phyloP scores from a whole-genome alignment of 2,113 vertebrate species.

The Illadopsis cleaveri region DNA sequence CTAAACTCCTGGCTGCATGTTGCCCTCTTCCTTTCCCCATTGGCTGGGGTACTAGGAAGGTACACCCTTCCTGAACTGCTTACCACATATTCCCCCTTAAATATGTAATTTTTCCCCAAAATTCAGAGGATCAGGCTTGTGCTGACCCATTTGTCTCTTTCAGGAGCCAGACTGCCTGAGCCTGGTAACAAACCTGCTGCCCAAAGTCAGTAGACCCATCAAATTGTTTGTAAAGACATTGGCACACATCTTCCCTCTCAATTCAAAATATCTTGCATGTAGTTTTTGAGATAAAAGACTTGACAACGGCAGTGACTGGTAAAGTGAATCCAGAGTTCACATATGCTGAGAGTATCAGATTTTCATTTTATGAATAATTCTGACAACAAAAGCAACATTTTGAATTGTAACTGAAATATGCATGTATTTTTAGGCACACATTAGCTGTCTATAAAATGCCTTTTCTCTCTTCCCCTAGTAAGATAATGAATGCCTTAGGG shows the following conservation, averaged over 20 bases:
- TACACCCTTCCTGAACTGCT: not conserved
- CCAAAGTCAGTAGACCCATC: not conserved
- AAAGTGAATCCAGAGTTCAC: not conserved
- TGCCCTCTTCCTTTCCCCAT: not conserved
- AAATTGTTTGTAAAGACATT: not conserved
- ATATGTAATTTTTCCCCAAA: not conserved
- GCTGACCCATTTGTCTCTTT: not conserved
- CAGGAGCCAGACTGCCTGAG: not conserved
- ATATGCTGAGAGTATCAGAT: not conserved
- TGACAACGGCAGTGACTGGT: not conserved
- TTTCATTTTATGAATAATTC: not conserved
- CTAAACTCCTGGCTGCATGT: too few species aligned
- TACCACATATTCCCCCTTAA: not conserved
- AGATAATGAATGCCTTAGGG: not conserved
- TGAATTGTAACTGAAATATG: not conserved
- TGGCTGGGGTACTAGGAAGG: not conserved
- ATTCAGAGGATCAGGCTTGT: not conserved
- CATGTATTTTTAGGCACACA: not conserved
- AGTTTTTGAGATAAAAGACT: not conserved
- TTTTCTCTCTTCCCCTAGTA: not conserved
- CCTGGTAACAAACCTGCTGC: not conserved
- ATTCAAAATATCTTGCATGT: not conserved
- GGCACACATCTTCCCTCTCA: not conserved
- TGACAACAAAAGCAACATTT: not conserved
- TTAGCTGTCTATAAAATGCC: not conserved